phyloP scores from a whole-genome alignment of 2,888 invertebrate species.

The Pinctada fucata region DNA sequence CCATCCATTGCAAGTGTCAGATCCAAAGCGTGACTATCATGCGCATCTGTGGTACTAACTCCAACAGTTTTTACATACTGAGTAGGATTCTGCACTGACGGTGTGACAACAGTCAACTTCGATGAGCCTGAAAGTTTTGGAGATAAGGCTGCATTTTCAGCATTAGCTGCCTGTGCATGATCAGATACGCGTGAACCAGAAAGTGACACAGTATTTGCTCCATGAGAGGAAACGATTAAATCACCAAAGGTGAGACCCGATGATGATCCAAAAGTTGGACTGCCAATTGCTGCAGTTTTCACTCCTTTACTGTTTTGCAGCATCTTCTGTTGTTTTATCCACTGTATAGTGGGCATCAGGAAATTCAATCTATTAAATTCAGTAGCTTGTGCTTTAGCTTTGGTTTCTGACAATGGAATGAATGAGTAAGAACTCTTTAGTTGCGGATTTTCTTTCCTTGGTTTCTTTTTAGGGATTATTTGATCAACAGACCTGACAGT shows the following conservation, averaged over 20 bases:
- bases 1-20: conserved; percentile 17
- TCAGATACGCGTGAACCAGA: conserved; percentile 2
- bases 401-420: conserved; percentile 30
- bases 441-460: conserved; percentile 34
- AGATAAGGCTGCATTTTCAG: neutral
- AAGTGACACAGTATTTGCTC: neutral
- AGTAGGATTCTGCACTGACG: conserved; percentile 6
- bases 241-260: conserved; percentile 38
- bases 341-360: conserved; percentile 40
- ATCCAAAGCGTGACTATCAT: conserved; percentile 26
- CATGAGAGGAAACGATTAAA: conserved; percentile 17
- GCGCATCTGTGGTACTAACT: neutral
- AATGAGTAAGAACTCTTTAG: conserved; percentile 26
- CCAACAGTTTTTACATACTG: conserved; percentile 17
- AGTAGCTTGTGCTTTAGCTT: conserved; percentile 11
- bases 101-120: conserved; percentile 6
- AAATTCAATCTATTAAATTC: conserved; percentile 42
- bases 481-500: conserved; percentile 1
- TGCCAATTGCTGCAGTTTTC: conserved; percentile 7
- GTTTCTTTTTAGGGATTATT: conserved; percentile 37
- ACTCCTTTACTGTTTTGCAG: conserved; percentile 27
- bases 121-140: neutral
- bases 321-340: conserved; percentile 42
- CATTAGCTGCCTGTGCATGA: conserved; percentile 15
- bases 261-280: conserved; percentile 25